phyloP scores from a whole-genome alignment of 2,888 invertebrate genomes.

The Pheosia tremula region DNA sequence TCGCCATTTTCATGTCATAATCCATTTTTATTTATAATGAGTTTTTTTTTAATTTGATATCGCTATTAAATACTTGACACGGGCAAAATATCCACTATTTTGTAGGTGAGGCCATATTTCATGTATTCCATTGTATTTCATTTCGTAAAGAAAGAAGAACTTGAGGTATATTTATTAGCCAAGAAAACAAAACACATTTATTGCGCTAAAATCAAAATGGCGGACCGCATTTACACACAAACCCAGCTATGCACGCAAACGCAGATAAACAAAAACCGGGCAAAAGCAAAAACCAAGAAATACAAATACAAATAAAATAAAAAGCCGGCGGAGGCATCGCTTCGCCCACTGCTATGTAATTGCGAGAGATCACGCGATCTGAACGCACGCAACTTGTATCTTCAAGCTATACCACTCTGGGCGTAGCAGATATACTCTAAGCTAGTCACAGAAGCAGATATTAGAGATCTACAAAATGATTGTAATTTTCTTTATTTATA shows the following conservation, averaged over 20 bases:
- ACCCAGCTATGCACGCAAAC: conserved; percentile 8
- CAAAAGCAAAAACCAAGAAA: conserved; percentile 7
- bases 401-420: not conserved
- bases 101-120: too few relatives aligned
- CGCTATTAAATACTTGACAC: too few relatives aligned
- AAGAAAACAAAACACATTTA: not conserved
- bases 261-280: conserved; percentile 11
- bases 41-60: too few relatives aligned
- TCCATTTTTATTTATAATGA: too few relatives aligned
- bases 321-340: conserved; percentile 10
- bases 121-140: too few relatives aligned
- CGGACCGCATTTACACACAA: not conserved
- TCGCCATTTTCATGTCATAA: too few relatives aligned
- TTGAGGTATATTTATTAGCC: not conserved
- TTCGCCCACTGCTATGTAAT: conserved; percentile 14
- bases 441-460: not conserved
- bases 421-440: not conserved
- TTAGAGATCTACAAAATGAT: too few relatives aligned
- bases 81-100: too few relatives aligned
- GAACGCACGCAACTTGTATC: conserved; percentile 12
- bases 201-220: conserved; percentile 3
- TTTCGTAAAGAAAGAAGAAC: too few relatives aligned
- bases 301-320: conserved; percentile 17
- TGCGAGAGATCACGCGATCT: conserved; percentile 20
- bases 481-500: too few relatives aligned